Conservation (phyloP, 2,113 vertebrate species). For the Leptobrachium ailaonicum region DNA sequence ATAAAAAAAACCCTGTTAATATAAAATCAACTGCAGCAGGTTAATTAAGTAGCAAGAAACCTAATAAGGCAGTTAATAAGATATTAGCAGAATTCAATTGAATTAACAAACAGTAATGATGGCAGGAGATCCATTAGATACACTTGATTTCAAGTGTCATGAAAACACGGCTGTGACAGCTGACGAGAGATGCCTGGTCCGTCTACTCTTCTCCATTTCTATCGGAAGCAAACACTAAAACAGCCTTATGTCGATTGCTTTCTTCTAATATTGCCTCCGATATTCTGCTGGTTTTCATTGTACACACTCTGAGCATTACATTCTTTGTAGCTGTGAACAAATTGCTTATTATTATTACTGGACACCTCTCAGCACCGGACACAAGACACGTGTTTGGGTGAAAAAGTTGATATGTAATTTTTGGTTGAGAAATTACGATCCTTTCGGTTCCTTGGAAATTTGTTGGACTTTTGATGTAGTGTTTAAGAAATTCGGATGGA, state of each 20-base stretch:
- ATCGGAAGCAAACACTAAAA: not conserved
- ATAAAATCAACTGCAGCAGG: slow-evolving; percentile 19
- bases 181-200: not conserved
- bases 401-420: too few species aligned
- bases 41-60: slow-evolving; percentile 21
- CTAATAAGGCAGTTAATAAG: slow-evolving; percentile 20
- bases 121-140: slow-evolving; percentile 14
- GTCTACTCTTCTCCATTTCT: not conserved
- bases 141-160: slow-evolving; percentile 23
- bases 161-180: not conserved
- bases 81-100: not conserved
- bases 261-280: not conserved
- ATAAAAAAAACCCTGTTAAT: not conserved
- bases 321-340: too few species aligned
- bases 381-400: too few species aligned
- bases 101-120: slow-evolving; percentile 19
- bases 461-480: too few species aligned
- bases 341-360: too few species aligned
- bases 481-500: too few species aligned
- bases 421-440: too few species aligned
- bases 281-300: too few species aligned
- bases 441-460: too few species aligned
- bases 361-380: too few species aligned
- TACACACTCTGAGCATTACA: too few species aligned
- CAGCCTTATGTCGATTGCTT: not conserved